These are phyloP conservation scores for Channallabes apus DNA, from an alignment of 2,797 vertebrate genomes.

Conservation along the genomic window DNA sequence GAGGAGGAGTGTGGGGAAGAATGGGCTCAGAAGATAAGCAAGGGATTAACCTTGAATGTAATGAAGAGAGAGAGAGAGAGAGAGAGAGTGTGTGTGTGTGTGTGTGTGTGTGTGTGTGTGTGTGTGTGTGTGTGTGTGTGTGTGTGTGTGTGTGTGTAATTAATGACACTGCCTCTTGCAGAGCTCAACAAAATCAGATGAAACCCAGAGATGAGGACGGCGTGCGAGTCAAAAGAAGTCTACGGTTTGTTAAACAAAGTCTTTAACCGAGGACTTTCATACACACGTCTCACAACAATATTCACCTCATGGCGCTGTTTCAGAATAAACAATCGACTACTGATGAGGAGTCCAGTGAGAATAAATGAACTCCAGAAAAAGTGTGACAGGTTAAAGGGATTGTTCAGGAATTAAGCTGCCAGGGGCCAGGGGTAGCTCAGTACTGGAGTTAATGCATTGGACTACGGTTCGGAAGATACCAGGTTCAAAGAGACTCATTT, in stretches of 20 bases:
- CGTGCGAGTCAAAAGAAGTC: neutral
- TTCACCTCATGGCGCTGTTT: neutral
- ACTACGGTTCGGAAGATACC: too few species aligned
- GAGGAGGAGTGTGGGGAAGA: conserved; percentile 78
- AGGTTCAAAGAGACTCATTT: too few species aligned
- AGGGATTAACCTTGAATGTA: conserved; percentile 92
- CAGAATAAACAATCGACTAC: neutral
- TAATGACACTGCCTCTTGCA: conserved; percentile 83
- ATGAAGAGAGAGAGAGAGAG: conserved; percentile 72
- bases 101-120: conserved; percentile 73
- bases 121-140: conserved; percentile 62
- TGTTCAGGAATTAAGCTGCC: too few species aligned
- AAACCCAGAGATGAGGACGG: neutral
- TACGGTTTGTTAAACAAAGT: neutral
- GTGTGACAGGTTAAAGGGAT: neutral
- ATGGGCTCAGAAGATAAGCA: conserved; percentile 76
- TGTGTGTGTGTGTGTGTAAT: conserved; percentile 73
- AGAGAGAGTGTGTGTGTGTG: conserved; percentile 68
- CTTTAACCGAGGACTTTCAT: neutral
- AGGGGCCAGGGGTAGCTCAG: too few species aligned
- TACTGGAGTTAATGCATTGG: too few species aligned
- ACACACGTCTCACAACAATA: neutral
- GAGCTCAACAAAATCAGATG: conserved; percentile 58
- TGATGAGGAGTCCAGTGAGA: neutral
- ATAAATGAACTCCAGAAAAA: neutral